phyloP scores from a whole-genome alignment of 2,888 invertebrate species.

The Hypena proboscidalis region DNA sequence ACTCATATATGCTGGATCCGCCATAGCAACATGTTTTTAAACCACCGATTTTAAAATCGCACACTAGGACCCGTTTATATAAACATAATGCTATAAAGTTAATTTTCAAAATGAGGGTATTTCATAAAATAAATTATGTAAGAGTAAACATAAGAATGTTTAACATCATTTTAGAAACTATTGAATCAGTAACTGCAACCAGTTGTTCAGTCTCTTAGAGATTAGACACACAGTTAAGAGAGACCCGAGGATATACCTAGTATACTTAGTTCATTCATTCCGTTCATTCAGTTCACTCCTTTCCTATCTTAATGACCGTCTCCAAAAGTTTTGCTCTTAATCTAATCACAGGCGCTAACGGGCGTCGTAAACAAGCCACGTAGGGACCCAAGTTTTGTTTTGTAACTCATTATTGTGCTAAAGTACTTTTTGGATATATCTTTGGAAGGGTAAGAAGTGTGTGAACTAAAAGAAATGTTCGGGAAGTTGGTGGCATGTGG shows the following conservation, averaged over 20 bases:
- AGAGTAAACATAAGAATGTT: too few relatives aligned
- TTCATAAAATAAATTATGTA: too few relatives aligned
- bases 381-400: slow-evolving; percentile 21
- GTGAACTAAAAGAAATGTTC: slow-evolving; percentile 18
- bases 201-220: too few relatives aligned
- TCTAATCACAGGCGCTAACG: slow-evolving; percentile 31
- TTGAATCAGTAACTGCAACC: too few relatives aligned
- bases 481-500: slow-evolving; percentile 10
- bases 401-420: slow-evolving; percentile 34
- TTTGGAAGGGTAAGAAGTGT: slow-evolving; percentile 10
- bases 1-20: too few relatives aligned
- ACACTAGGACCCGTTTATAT: too few relatives aligned
- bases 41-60: too few relatives aligned
- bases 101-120: too few relatives aligned
- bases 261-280: too few relatives aligned
- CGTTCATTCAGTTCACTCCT: slow-evolving; percentile 8
- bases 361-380: slow-evolving; percentile 38
- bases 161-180: too few relatives aligned
- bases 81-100: too few relatives aligned
- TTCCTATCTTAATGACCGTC: slow-evolving; percentile 28
- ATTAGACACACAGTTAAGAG: slow-evolving; percentile 7
- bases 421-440: slow-evolving; percentile 23
- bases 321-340: slow-evolving; percentile 21
- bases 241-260: slow-evolving; percentile 1
- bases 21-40: too few relatives aligned